Evolutionary conservation across 2,797 vertebrate species (phyloP).

Genomic region (Podargus strigoides): DNA sequence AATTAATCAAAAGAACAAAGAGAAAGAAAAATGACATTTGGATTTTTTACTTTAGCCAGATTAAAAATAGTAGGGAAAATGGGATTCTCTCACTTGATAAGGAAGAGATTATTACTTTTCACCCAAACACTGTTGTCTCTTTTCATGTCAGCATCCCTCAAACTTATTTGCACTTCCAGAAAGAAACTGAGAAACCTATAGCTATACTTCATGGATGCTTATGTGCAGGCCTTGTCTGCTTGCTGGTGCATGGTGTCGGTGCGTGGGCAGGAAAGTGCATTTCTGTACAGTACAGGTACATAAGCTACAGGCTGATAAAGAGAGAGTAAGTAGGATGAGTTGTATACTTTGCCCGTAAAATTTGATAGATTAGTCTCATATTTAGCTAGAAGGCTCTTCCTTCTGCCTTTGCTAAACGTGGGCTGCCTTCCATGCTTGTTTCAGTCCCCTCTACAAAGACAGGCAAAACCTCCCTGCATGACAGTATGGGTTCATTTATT

Average conservation of each 20-base stretch:
- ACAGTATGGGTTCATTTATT: neutral
- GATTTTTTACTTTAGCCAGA: neutral
- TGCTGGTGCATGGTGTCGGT: rapidly evolving
- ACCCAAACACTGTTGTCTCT: neutral
- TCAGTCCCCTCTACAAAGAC: neutral
- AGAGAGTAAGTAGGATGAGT: neutral
- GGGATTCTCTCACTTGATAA: neutral
- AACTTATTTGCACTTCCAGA: neutral
- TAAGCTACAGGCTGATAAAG: neutral
- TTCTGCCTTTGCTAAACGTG: neutral
- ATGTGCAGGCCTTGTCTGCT: neutral
- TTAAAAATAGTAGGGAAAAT: neutral
- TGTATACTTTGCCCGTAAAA: neutral
- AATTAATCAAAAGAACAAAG: neutral
- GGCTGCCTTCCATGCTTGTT: neutral
- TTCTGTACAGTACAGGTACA: neutral
- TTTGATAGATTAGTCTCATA: neutral
- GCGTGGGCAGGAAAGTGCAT: neutral
- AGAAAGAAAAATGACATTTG: neutral
- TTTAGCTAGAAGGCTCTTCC: neutral
- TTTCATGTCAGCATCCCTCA: neutral
- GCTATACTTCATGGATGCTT: neutral
- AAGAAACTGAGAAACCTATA: neutral
- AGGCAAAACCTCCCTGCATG: neutral
- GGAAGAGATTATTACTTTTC: neutral